Evolutionary conservation across 2,888 invertebrate species (phyloP).

Genomic region (Hypolimnas misippus): DNA sequence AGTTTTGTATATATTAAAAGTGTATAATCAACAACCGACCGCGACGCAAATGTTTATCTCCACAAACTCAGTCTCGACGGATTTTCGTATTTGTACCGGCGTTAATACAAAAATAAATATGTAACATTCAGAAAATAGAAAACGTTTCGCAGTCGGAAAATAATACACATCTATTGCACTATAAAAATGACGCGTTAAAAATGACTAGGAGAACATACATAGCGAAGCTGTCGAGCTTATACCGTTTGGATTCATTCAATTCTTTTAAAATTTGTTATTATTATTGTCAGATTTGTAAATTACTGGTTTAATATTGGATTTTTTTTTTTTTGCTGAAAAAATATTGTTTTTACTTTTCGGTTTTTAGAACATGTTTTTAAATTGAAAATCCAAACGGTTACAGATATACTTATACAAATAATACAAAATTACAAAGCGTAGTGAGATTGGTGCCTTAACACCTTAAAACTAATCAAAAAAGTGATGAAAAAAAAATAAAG

Average conservation of each 20-base stretch:
- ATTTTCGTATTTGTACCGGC: conserved; percentile 9
- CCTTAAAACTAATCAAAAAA: conserved; percentile 35
- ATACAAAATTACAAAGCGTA: conserved; percentile 27
- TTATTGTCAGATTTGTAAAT: conserved; percentile 3
- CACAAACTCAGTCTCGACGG: conserved; percentile 15
- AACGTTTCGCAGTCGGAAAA: conserved; percentile 6
- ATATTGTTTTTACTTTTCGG: conserved; percentile 1
- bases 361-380: neutral
- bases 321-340: neutral
- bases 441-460: conserved; percentile 25
- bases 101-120: conserved; percentile 1
- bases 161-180: conserved; percentile 15
- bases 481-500: conserved; percentile 36
- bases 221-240: conserved; percentile 13
- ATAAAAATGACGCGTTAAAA: conserved; percentile 45
- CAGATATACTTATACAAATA: conserved; percentile 23
- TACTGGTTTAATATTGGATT: neutral
- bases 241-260: conserved; percentile 21
- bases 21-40: conserved; percentile 11
- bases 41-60: conserved; percentile 7
- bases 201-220: conserved; percentile 47
- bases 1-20: conserved; percentile 23
- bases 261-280: neutral
- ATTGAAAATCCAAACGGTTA: conserved; percentile 28
- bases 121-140: neutral